phyloP scores from a whole-genome alignment of 2,113 vertebrate species.

The Neogobius melanostomus region DNA sequence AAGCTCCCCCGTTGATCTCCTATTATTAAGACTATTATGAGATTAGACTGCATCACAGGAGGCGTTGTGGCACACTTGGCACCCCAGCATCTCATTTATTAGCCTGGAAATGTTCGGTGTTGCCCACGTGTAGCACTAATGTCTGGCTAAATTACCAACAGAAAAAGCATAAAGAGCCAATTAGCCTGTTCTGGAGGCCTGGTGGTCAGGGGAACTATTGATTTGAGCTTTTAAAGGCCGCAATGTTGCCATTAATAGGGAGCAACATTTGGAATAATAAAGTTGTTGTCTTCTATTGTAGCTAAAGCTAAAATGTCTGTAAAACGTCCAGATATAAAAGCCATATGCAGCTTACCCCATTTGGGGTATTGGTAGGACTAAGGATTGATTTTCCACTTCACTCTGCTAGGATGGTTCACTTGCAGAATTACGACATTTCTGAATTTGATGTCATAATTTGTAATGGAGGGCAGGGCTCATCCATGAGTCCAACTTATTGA shows the following conservation, averaged over 20 bases:
- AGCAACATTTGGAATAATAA: not conserved
- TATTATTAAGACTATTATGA: conserved; percentile 59
- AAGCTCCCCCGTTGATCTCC: conserved; percentile 52
- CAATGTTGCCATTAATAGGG: conserved; percentile 1
- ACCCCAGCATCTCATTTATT: conserved; percentile 51
- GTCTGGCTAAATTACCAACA: conserved; percentile 40
- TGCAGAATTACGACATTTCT: not conserved
- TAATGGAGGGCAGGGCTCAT: too few relatives aligned
- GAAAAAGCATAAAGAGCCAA: conserved; percentile 36
- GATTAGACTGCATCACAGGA: conserved; percentile 54
- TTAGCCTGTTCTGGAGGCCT: conserved; percentile 35
- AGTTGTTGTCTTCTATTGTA: not conserved
- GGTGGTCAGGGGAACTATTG: not conserved
- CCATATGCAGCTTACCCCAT: not conserved
- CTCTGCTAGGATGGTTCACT: not conserved
- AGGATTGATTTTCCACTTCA: not conserved
- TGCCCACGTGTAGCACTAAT: conserved; percentile 8
- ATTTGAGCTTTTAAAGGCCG: conserved; percentile 5
- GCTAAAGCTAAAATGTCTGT: not conserved
- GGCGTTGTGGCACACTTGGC: conserved; percentile 26
- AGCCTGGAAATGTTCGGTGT: conserved; percentile 30
- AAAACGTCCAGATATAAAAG: not conserved
- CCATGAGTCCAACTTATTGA: too few relatives aligned
- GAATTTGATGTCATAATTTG: too few relatives aligned
- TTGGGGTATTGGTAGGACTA: not conserved